Base-by-base conservation (phyloP, 2,113 vertebrate genomes). In the Psittacara wagleri region DNA sequence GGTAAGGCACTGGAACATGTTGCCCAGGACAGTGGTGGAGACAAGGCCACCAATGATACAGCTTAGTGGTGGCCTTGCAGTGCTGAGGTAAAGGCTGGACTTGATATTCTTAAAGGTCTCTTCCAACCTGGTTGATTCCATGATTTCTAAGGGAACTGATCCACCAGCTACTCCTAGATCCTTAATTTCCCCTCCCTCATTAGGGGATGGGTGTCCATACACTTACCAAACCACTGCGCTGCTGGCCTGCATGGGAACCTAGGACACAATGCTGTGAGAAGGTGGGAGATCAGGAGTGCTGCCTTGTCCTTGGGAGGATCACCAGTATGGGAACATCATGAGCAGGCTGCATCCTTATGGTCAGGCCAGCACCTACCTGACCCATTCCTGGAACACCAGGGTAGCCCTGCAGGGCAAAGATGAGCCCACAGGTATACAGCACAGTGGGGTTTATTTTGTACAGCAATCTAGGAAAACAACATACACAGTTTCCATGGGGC, bases 371-470 rank as follows among this genome's bases (percentile, higher is more conserved):
- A 6, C 18, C 33, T 15, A 20, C 9, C 20, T 15, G 51, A 57
- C 25, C 25, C 2, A 2, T n/a, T 20, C 35, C 67, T 62, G 9
- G 0, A 4, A 33, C 14, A 18, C 6, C 31, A 18, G 5, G 29
- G 25, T 57, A 87, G 43, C 35, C 7, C 17, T 0, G 0, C 17
- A 24, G 17, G 35, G 33, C 82, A 86, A 81, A 44, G 76, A 95
- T 6, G 8, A 95, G 51, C 70, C 88, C 8, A 2, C 51, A 74
- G 33, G 39, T 1, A 14, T 96, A 94, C 86, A 92, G 57, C 96
- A 97, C 82, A 94, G 73, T 2, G 48, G 88, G 66, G 82, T 97
- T 97, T 98, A 92, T 77, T 92, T 87, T 84, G 64, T 61, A 78
- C 44, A 88, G 78, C 51, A 52, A 66, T 70, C 51, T 59, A 27